Base-by-base conservation (phyloP, 2,113 vertebrate genomes). In the Pachyramphus minor region DNA sequence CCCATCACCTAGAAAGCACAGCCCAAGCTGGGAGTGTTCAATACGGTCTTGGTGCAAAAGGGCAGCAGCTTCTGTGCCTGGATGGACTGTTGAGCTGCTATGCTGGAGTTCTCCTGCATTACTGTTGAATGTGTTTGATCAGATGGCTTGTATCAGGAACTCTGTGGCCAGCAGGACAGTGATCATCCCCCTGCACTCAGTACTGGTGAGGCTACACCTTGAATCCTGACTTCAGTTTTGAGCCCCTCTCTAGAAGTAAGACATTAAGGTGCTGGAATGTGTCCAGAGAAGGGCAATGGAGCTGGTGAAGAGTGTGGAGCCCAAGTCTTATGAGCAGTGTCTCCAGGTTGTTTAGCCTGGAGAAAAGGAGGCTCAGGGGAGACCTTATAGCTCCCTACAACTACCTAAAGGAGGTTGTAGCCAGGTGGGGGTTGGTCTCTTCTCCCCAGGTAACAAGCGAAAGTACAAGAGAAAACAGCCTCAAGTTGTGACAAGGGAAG, bases 361-460 rank as follows among this genome's bases (percentile, higher is more conserved):
- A 63, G 22, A 33, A 63, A 55, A 69, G 8, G 14, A 69, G 7
- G 9, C n/a, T 80, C 4, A 1, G 9, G 31, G 18, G 14, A 31
- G 55, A 5, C 49, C 14, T 56, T 35, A 15, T 5, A 49, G 11
- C 30, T 69, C 17, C 24, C 41, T 31, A 37, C 18, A 76, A 10
- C 35, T 47, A 2, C 15, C 25, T 42, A 47, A 49, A 83, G 45
- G 6, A 62, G 41, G 9, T 27, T 28, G n/a, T 33, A 45, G 45
- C 22, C 33, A 44, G 28, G 17, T 24, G 24, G n/a, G 23, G 24
- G 12, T 62, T n/a, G 22, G 25, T 30, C n/a, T 69, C 5, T 55
- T 76, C 41, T 76, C 55, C 5, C 5, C 9, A 33, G 25, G 25
- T 69, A 49, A 31, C 8, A 47, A 0, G 0, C 9, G 8, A 14